Conservation (phyloP, 2,113 vertebrate genomes). For the Eleginops maclovinus region DNA sequence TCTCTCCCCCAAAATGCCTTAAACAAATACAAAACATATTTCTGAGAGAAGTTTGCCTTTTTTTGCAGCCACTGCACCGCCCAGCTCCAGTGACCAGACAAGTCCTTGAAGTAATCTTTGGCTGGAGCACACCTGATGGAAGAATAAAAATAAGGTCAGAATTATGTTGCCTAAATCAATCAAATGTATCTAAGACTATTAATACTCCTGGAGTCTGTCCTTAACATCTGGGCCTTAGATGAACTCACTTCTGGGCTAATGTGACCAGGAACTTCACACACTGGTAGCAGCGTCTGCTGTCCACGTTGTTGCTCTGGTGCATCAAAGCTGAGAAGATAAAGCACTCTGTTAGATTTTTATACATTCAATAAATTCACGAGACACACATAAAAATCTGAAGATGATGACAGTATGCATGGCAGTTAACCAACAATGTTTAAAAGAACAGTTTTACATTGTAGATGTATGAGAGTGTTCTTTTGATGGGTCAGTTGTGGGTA, state of each 20-base stretch:
- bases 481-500: neutral
- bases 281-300: conserved; percentile 99
- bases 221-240: neutral
- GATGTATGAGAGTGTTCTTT: neutral
- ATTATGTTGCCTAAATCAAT: neutral
- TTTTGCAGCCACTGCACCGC: conserved; percentile 99
- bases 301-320: conserved; percentile 98
- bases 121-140: conserved; percentile 91
- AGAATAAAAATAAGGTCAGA: neutral
- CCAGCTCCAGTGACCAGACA: conserved; percentile 99
- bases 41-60: conserved; percentile 82
- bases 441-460: neutral
- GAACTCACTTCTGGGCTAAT: conserved; percentile 97
- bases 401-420: neutral
- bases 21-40: neutral
- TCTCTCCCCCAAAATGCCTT: neutral
- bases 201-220: neutral
- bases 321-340: conserved; percentile 88
- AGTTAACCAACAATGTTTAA: neutral
- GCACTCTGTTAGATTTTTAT: neutral
- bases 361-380: conserved; percentile 1
- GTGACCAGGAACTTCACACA: conserved; percentile 99
- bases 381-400: neutral
- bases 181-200: too few species aligned
- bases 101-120: conserved; percentile 98